Base-by-base conservation (phyloP, 1,140 invertebrate species). In the Agrilus planipennis region DNA sequence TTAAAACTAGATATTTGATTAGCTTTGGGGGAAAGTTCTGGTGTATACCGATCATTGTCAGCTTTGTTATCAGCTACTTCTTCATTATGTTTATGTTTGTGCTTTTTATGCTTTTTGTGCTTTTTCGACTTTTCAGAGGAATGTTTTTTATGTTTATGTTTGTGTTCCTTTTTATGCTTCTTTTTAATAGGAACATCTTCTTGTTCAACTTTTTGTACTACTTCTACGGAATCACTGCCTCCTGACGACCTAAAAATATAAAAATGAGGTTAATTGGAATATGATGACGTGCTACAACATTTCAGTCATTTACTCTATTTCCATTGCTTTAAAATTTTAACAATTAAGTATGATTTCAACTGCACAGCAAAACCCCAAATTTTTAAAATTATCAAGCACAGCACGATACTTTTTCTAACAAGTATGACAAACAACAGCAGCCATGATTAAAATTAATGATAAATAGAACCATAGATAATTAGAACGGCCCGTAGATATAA, bases 71-170 rank as follows among this genome's bases (percentile, higher is more conserved):
- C 46, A 31, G 55, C 52, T 19, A 47, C 42, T 15, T 35, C 37
- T 20, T 58, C 55, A 42, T 34, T 42, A 18, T 50, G 41, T 31
- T 52, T 54, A 6, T 48, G 52, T 45, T 60, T 61, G 30, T 57
- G 52, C 45, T 60, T 58, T 43, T 61, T 62, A 51, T 60, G 61
- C 38, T 63, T 63, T 39, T 60, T 63, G 34, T 60, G 58, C 39
- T 60, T 63, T 43, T 58, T 58, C 3, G 36, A 14, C 44, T 58
- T 55, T 21, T 60, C 57, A 4, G 42, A 35, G 25, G 18, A 47
- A 44, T 55, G 57, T 25, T 61, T 63, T 44, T 61, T 63, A 38
- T 62, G 60, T 47, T 60, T 62, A 41, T 54, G 55, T 46, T 61
- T 62, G 41, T 62, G 60, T 25, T 62, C 57, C 41, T 61, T 62